phyloP scores from a whole-genome alignment of 2,797 vertebrate genomes.

The Clarias pachynema region DNA sequence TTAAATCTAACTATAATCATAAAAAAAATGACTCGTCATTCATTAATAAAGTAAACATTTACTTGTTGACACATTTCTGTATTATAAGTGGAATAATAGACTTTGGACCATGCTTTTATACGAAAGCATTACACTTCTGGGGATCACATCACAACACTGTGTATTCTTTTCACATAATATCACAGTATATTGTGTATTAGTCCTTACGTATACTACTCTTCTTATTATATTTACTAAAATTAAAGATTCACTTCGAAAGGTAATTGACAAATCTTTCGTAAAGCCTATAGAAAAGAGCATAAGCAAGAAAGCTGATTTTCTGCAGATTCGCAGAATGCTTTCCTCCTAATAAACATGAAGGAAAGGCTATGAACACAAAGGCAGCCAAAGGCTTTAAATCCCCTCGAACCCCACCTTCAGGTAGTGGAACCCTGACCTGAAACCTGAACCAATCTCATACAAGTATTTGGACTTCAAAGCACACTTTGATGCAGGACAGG shows the following conservation, averaged over 20 bases:
- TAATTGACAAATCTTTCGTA: background rate
- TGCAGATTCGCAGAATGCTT: slow-evolving; percentile 55
- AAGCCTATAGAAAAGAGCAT: slow-evolving; percentile 7
- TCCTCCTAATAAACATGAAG: slow-evolving; percentile 66
- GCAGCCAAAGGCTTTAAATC: slow-evolving; percentile 62
- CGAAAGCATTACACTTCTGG: background rate
- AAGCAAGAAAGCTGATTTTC: slow-evolving; percentile 14
- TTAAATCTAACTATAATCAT: too few relatives aligned
- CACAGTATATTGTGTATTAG: background rate
- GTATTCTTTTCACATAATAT: background rate
- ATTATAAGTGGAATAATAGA: background rate
- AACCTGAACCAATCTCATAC: slow-evolving; percentile 70
- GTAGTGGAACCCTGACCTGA: slow-evolving; percentile 71
- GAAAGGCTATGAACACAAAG: slow-evolving; percentile 62
- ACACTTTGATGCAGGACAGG: slow-evolving; percentile 68
- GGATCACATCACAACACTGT: background rate
- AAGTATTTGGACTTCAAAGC: slow-evolving; percentile 74
- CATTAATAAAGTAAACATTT: background rate
- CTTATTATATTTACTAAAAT: background rate
- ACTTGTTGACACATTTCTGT: background rate
- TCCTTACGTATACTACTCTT: background rate
- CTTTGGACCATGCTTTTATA: background rate
- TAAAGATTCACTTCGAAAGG: background rate
- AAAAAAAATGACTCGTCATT: background rate
- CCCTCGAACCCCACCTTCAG: slow-evolving; percentile 59